A percentile compares a stretch with the other conserved stretches of the same genome.
These are phyloP conservation scores for Zalophus californianus DNA, from an alignment of 2,797 vertebrate genomes.

Conservation along the genomic window DNA sequence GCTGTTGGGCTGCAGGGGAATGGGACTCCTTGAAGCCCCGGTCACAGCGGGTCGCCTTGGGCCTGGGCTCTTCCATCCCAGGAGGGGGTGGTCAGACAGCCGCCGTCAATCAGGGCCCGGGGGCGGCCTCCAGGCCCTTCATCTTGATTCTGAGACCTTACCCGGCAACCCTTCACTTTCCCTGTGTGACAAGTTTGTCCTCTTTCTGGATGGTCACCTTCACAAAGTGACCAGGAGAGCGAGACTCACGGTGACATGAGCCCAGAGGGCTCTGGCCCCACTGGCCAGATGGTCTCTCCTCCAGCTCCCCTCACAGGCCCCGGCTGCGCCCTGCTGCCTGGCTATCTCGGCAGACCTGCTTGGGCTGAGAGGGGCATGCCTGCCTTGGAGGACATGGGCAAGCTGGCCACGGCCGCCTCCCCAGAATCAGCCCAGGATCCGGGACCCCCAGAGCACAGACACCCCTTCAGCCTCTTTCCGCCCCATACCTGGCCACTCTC, in stretches of 20 bases:
- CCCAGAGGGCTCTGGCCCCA: background rate
- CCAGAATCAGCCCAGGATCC: background rate
- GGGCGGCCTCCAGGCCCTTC: background rate
- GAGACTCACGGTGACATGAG: background rate
- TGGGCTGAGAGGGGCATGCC: background rate
- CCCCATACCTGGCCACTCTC: too few species aligned
- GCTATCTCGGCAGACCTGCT: background rate
- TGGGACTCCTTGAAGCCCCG: background rate
- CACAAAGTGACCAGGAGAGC: background rate
- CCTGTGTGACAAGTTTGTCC: background rate
- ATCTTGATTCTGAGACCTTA: background rate
- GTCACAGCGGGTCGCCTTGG: background rate
- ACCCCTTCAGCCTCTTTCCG: background rate
- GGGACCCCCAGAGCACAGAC: background rate
- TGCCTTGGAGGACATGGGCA: background rate
- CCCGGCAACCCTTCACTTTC: background rate
- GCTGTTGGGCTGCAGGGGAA: background rate
- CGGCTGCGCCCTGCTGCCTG: background rate
- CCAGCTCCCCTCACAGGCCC: too few species aligned
- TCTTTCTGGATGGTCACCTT: background rate
- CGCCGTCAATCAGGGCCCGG: rapidly evolving
- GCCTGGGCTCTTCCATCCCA: background rate
- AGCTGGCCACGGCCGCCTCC: background rate
- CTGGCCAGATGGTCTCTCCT: background rate
- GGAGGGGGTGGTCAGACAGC: background rate